phyloP scores from a whole-genome alignment of 2,113 vertebrate genomes.

The Callopanchax toddi region DNA sequence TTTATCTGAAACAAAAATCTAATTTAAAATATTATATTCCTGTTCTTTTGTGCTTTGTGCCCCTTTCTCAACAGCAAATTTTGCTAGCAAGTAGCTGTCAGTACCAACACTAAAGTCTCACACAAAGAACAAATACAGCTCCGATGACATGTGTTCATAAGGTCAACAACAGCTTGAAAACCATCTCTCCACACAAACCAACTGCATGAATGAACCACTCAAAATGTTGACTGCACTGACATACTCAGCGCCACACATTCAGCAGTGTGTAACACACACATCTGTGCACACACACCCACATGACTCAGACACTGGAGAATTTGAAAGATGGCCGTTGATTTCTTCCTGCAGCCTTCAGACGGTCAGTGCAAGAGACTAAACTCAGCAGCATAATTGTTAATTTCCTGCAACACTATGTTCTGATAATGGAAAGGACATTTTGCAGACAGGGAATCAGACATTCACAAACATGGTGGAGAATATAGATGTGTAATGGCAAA shows the following conservation, averaged over 20 bases:
- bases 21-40: too few relatives aligned
- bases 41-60: background rate
- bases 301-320: slow-evolving; percentile 13
- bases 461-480: slow-evolving; percentile 30
- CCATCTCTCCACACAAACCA: background rate
- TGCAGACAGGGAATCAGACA: slow-evolving; percentile 34
- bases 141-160: background rate
- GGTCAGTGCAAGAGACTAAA: slow-evolving; percentile 33
- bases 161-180: slow-evolving; percentile 9
- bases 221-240: slow-evolving; percentile 5
- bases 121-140: slow-evolving; percentile 6
- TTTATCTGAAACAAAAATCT: background rate
- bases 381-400: slow-evolving; percentile 67
- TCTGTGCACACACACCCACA: background rate
- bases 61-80: background rate
- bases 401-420: slow-evolving; percentile 56
- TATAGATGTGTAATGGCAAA: slow-evolving; percentile 27
- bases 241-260: background rate
- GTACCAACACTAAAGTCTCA: background rate
- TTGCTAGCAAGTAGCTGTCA: background rate
- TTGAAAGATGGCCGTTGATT: slow-evolving; percentile 49
- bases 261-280: background rate
- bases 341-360: slow-evolving; percentile 29
- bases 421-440: slow-evolving; percentile 52
- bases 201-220: slow-evolving; percentile 1